A percentile compares a stretch with the other conserved stretches of the same genome.
These are phyloP conservation scores for Phataginus tetradactyla DNA, from an alignment of 2,797 vertebrate genomes.

Conservation along the genomic window DNA sequence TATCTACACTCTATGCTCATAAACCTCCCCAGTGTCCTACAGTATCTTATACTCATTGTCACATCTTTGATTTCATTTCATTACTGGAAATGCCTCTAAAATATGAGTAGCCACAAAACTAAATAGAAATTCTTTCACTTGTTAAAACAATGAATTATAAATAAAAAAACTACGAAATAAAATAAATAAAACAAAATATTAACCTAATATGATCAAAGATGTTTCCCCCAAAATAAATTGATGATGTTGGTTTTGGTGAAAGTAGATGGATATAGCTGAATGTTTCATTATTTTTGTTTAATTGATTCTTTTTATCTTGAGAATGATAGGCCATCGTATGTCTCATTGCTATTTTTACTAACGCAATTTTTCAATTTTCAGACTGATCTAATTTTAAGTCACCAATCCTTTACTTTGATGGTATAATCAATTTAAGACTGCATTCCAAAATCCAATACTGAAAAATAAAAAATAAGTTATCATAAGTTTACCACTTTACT, in stretches of 20 bases:
- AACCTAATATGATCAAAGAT: neutral
- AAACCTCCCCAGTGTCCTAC: neutral
- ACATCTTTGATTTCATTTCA: neutral
- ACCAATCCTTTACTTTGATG: neutral
- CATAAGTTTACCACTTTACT: neutral
- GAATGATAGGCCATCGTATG: neutral
- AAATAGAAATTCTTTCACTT: neutral
- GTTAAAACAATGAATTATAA: neutral
- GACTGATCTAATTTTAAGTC: conserved; percentile 45
- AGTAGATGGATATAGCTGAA: neutral
- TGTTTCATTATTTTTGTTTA: conserved; percentile 36
- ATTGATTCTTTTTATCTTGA: neutral
- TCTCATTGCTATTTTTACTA: conserved; percentile 33
- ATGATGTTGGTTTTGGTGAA: neutral
- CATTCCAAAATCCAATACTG: neutral
- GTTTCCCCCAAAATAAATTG: neutral
- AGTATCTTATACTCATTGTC: neutral
- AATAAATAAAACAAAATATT: conserved; percentile 37
- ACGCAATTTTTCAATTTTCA: conserved; percentile 45
- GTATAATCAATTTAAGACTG: conserved; percentile 17
- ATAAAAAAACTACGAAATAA: neutral
- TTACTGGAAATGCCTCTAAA: neutral
- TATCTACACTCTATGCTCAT: neutral
- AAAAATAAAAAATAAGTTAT: conserved; percentile 24
- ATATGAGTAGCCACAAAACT: neutral